Percentiles rank a stretch among this genome's conserved stretches.
phyloP scores from a whole-genome alignment of 2,113 vertebrate genomes.

The Ctenodactylus gundi region DNA sequence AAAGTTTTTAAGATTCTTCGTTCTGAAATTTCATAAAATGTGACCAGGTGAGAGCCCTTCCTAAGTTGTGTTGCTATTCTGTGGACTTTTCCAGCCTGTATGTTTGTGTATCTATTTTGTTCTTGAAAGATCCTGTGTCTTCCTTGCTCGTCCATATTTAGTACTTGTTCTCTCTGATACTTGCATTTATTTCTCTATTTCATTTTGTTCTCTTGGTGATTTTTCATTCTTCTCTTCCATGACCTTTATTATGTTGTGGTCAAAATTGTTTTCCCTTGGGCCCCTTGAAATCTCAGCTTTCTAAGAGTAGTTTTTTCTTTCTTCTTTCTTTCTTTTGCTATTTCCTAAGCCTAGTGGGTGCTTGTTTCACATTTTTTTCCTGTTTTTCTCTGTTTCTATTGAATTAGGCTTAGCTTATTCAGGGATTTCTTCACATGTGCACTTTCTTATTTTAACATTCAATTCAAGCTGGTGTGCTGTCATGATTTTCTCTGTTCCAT shows the following conservation, averaged over 20 bases:
- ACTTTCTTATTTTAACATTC: not conserved
- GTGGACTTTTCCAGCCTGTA: not conserved
- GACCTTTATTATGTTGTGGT: not conserved
- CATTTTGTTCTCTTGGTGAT: not conserved
- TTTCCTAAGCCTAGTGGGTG: conserved; percentile 4
- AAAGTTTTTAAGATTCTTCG: not conserved
- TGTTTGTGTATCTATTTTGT: not conserved
- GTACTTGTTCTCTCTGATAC: not conserved
- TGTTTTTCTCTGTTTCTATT: not conserved
- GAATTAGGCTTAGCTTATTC: not conserved
- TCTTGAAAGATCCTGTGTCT: not conserved
- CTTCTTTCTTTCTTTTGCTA: not conserved
- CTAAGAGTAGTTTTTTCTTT: conserved; percentile 23
- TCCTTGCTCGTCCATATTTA: not conserved
- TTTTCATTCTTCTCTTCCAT: not conserved
- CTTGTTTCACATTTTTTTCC: not conserved
- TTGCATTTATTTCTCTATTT: not conserved
- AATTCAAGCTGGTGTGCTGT: not conserved
- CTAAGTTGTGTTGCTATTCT: not conserved
- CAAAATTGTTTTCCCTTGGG: not conserved
- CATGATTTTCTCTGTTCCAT: not conserved
- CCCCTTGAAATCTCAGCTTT: not conserved
- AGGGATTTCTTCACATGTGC: not conserved
- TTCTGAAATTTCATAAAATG: not conserved
- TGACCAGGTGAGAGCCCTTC: not conserved